Evolutionary conservation across 1,140 invertebrate species (phyloP).

Genomic region (Heliconius nattereri): DNA sequence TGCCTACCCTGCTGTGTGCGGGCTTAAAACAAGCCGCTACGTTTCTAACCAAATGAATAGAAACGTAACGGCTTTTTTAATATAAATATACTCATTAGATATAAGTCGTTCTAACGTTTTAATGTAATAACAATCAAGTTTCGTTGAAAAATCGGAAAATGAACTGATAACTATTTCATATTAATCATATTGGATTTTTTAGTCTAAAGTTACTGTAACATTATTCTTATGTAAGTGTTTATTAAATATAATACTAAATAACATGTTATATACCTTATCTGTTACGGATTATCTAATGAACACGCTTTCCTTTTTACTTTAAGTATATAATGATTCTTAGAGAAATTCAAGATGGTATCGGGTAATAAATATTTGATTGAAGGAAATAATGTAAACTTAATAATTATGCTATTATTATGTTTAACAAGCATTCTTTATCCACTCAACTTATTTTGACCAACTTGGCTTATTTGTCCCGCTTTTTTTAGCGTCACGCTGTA

Average conservation of each 20-base stretch:
- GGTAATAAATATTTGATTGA: not conserved
- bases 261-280: not conserved
- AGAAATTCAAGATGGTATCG: not conserved
- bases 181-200: not conserved
- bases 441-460: no score
- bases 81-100: no score
- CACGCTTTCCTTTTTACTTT: conserved; percentile 2
- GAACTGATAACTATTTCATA: not conserved
- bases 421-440: no score
- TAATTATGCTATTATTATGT: not conserved
- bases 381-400: not conserved
- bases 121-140: not conserved
- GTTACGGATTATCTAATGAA: conserved; percentile 1
- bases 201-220: not conserved
- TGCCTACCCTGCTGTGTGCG: no score
- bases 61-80: no score
- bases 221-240: not conserved
- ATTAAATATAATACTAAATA: conserved; percentile 10
- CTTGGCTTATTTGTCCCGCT: no score
- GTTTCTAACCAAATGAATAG: no score
- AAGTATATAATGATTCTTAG: not conserved
- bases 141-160: not conserved
- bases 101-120: no score
- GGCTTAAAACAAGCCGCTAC: no score
- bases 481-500: no score